phyloP scores from a whole-genome alignment of 2,888 invertebrate species.

The Diarsia brunnea region DNA sequence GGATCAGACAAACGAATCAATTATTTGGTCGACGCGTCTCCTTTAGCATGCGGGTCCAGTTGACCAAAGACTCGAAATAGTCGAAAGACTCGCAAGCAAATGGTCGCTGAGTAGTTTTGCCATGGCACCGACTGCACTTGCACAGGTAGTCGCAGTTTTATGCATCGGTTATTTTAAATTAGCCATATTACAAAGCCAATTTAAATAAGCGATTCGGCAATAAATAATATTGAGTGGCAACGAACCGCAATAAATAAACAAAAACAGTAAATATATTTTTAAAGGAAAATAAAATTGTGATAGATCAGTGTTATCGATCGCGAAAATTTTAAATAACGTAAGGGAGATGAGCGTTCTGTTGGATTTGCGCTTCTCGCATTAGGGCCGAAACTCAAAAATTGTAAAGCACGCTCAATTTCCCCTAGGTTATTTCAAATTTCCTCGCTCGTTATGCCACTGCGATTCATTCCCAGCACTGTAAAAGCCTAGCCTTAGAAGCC shows the following conservation, averaged over 20 bases:
- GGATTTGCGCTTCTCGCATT: too few relatives aligned
- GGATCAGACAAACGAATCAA: too few relatives aligned
- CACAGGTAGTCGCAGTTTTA: conserved; percentile 28
- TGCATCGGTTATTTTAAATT: too few relatives aligned
- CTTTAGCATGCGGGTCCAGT: too few relatives aligned
- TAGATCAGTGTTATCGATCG: background rate
- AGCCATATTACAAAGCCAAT: background rate
- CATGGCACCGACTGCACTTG: conserved; percentile 33
- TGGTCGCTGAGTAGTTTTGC: conserved; percentile 44
- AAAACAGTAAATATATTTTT: background rate
- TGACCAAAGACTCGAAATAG: background rate
- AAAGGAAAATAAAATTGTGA: background rate
- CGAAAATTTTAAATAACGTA: too few relatives aligned
- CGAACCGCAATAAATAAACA: conserved; percentile 1
- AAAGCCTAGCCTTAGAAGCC: conserved; percentile 24
- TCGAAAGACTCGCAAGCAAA: conserved; percentile 23
- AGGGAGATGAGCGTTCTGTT: too few relatives aligned
- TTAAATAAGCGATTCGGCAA: background rate
- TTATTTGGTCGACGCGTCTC: too few relatives aligned
- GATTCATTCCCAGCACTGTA: conserved; percentile 6
- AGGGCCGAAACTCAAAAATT: too few relatives aligned
- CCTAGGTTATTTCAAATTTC: too few relatives aligned
- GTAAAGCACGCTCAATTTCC: too few relatives aligned
- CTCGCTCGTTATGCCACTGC: background rate
- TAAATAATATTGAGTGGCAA: conserved; percentile 1